Conservation (phyloP, 2,888 invertebrate species). For the Andrena chrysosceles region DNA sequence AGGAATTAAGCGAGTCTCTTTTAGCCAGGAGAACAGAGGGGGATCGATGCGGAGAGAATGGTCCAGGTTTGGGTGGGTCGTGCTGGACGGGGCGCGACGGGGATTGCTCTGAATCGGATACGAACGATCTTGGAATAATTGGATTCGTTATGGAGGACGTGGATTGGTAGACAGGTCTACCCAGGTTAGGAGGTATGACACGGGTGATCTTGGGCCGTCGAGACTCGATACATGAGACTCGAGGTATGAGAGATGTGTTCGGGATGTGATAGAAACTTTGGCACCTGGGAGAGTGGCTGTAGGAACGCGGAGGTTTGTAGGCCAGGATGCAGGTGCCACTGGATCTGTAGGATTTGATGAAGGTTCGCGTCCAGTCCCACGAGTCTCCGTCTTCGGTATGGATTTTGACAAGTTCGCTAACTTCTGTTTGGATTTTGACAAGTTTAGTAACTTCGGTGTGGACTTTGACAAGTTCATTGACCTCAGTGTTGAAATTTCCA, state of each 20-base stretch:
- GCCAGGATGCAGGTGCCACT: background rate
- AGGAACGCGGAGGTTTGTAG: background rate
- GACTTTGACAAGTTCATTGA: no score
- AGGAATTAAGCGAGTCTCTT: slow-evolving; percentile 59
- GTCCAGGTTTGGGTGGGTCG: background rate
- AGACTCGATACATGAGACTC: background rate
- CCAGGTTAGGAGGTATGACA: background rate
- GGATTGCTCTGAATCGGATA: background rate
- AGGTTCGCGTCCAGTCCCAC: background rate
- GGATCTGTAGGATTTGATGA: background rate
- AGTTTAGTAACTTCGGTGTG: no score
- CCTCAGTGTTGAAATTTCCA: no score
- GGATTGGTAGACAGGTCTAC: background rate
- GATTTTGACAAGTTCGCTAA: no score
- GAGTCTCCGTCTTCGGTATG: no score
- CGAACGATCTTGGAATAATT: background rate
- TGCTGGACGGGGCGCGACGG: background rate
- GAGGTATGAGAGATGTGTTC: no score
- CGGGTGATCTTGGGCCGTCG: background rate
- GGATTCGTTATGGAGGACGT: background rate
- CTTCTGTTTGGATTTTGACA: no score
- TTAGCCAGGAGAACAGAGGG: slow-evolving; percentile 21
- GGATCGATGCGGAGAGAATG: slow-evolving; percentile 18
- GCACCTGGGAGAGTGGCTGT: no score
- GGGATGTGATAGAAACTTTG: no score